Evolutionary conservation across 92 coral and sea anemone species (phyloP).

Genomic region (Phenganax subtilis): DNA sequence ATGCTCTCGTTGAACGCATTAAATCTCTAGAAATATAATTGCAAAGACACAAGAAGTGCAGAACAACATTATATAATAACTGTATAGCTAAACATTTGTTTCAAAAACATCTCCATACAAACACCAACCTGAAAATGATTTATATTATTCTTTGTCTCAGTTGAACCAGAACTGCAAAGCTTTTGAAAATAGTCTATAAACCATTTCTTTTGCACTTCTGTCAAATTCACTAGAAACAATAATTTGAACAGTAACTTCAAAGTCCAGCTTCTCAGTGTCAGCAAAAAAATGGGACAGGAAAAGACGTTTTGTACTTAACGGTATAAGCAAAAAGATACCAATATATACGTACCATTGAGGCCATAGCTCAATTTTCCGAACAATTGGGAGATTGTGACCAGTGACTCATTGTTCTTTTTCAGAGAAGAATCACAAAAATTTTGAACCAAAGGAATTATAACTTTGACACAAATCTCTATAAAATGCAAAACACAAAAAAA

Average conservation of each 20-base stretch:
- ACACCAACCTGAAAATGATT: slow-evolving; percentile 63
- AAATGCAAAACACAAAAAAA: background rate
- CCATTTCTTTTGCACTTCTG: slow-evolving; percentile 84
- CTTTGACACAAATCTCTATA: slow-evolving; percentile 75
- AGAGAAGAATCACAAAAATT: slow-evolving; percentile 78
- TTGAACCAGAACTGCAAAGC: slow-evolving; percentile 67
- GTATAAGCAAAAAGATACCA: background rate
- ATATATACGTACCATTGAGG: slow-evolving; percentile 61
- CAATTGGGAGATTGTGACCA: slow-evolving; percentile 69
- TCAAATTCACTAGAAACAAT: slow-evolving; percentile 68
- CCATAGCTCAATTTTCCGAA: slow-evolving; percentile 97
- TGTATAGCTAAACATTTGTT: background rate
- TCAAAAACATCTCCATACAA: background rate
- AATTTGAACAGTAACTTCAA: background rate
- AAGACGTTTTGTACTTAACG: background rate
- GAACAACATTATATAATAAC: background rate
- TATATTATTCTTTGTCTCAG: slow-evolving; percentile 28
- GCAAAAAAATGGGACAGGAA: background rate
- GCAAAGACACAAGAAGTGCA: background rate
- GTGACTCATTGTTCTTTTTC: slow-evolving; percentile 59
- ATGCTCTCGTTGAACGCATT: slow-evolving; percentile 48
- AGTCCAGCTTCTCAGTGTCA: background rate
- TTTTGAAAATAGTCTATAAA: slow-evolving; percentile 80
- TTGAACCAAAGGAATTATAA: slow-evolving; percentile 79
- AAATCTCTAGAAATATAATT: slow-evolving; percentile 20